Evolutionary conservation across 1,140 invertebrate genomes (phyloP).

Genomic region (Listronotus bonariensis): DNA sequence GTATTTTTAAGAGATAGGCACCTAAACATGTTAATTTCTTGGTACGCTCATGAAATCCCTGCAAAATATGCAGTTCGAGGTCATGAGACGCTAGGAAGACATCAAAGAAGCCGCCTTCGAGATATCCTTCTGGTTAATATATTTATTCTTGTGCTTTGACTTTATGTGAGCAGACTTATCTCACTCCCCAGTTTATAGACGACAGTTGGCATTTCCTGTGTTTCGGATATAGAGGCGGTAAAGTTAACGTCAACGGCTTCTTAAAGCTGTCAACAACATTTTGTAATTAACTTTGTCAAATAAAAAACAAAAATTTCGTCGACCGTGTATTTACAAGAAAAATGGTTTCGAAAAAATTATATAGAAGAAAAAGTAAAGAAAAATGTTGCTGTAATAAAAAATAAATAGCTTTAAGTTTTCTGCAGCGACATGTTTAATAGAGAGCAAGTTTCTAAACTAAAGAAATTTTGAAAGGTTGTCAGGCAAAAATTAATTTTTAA

Average conservation of each 20-base stretch:
- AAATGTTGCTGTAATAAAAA: constrained; percentile 3
- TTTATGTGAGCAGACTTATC: constrained; percentile 16
- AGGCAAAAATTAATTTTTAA: too few species aligned
- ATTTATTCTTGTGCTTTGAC: neutral
- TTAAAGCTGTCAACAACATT: constrained; percentile 43
- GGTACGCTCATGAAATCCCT: too few species aligned
- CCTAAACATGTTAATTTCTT: too few species aligned
- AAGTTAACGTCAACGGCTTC: constrained; percentile 37
- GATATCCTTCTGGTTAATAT: too few species aligned
- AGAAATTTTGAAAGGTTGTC: too few species aligned
- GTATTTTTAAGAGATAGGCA: too few species aligned
- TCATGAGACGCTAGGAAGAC: too few species aligned
- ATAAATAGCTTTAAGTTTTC: neutral
- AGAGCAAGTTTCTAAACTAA: neutral
- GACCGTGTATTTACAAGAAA: constrained; percentile 7
- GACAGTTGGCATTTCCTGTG: constrained; percentile 21
- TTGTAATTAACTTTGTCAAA: constrained; percentile 41
- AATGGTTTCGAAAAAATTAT: constrained; percentile 5
- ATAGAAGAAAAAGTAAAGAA: constrained; percentile 18
- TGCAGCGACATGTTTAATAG: neutral
- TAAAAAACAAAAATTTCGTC: constrained; percentile 18
- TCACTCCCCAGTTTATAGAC: constrained; percentile 31
- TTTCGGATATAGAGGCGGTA: constrained; percentile 23
- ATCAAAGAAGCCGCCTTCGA: too few species aligned
- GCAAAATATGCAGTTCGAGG: too few species aligned